Evolutionary conservation across 2,113 vertebrate genomes (phyloP), one percentile per base, ranked within the genome.

Genomic region (Bujurquina vittata): DNA sequence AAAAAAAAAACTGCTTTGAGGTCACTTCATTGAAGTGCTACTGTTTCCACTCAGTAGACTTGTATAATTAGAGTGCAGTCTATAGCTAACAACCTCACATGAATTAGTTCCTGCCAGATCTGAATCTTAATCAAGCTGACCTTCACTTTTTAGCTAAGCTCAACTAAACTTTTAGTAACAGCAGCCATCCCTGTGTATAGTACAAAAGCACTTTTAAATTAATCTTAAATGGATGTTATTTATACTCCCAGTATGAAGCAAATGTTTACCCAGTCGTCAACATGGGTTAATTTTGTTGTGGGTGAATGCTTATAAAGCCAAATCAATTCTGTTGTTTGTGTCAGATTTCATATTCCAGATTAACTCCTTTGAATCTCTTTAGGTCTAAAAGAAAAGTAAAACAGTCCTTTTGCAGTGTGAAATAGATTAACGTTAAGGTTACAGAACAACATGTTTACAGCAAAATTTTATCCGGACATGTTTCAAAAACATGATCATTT

Each of bases 41-140:
- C 75, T 40, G 60, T 86, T 84, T 89, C 85, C 74, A 72, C 81
- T 84, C 54, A 57, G 61, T 37, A 46, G 83, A 75, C 83, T 61
- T 4, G 4, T 77, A 69, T 93, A 91, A 92, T 91, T 90, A 87
- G 35, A 82, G 82, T 80, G 86, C 80, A 88, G 46, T 83, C 18
- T 55, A 52, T 62, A 83, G 81, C 82, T 83, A 89, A 88, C 69
- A 73, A 75, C 56, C 23, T 86, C 69, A 76, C 46, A 75, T 81
- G 52, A 92, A 86, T 88, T 76, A 80, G 84, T 90, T 90, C 76
- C 77, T 74, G 52, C 63, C 74, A 43, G 54, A 60, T 62, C 83
- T 78, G 73, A 72, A 59, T 89, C 67, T 83, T 87, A 89, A 93
- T 91, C 79, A 84, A 85, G 72, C 33, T 87, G 85, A 90, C 89